A percentile compares a stretch with the other conserved stretches of the same genome.
phyloP scores from a whole-genome alignment of 2,888 invertebrate species.

The Xylota sylvarum region DNA sequence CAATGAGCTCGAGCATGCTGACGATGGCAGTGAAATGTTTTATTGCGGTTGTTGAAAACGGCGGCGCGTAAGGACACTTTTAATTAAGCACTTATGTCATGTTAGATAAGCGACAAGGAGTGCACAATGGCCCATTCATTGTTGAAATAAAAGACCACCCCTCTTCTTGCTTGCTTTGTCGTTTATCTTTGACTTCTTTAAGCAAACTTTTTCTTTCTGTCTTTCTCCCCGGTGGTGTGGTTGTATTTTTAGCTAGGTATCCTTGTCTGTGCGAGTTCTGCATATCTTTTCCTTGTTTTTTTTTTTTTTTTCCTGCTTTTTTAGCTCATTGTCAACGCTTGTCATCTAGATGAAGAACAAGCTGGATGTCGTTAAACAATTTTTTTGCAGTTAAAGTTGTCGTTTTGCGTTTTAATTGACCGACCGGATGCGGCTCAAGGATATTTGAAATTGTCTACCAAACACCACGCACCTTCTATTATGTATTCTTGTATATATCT shows the following conservation, averaged over 20 bases:
- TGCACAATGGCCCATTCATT: slow-evolving; percentile 70
- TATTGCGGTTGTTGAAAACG: slow-evolving; percentile 69
- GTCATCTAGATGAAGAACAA: slow-evolving; percentile 44
- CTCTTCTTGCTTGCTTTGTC: slow-evolving; percentile 17
- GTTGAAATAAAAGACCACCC: slow-evolving; percentile 55
- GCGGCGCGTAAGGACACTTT: slow-evolving; percentile 67
- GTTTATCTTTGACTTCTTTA: slow-evolving; percentile 67
- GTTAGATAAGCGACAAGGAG: slow-evolving; percentile 73
- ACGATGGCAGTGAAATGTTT: slow-evolving; percentile 73
- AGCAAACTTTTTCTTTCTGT: slow-evolving; percentile 32
- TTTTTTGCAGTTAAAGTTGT: slow-evolving; percentile 56
- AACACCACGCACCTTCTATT: neutral
- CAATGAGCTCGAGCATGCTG: slow-evolving; percentile 56
- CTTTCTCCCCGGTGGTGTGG: neutral
- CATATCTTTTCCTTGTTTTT: slow-evolving; percentile 34
- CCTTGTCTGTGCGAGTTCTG: slow-evolving; percentile 37
- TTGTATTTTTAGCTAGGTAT: slow-evolving; percentile 25
- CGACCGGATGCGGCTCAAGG: slow-evolving; percentile 59
- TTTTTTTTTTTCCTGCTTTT: neutral
- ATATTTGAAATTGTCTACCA: slow-evolving; percentile 14
- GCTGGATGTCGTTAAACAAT: slow-evolving; percentile 57
- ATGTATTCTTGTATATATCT: neutral
- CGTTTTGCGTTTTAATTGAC: slow-evolving; percentile 66
- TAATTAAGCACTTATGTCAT: slow-evolving; percentile 76
- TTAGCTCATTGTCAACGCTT: slow-evolving; percentile 62